These are phyloP conservation scores for Zaprionus capensis DNA, from an alignment of 1,140 invertebrate genomes.

Conservation along the genomic window DNA sequence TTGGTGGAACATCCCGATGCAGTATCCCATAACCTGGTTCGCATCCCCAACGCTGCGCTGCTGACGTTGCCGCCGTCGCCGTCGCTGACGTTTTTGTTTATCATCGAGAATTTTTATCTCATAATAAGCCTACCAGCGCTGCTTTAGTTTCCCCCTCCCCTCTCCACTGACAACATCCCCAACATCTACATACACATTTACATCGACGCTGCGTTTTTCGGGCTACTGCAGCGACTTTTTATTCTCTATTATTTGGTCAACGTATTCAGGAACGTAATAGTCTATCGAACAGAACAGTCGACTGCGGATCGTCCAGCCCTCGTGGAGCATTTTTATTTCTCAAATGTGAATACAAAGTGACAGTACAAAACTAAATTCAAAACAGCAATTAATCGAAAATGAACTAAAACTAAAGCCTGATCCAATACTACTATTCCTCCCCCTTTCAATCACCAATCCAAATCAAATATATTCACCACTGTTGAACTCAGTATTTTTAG, in stretches of 20 bases:
- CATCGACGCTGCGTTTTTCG: conserved; percentile 27
- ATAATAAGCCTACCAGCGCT: conserved; percentile 76
- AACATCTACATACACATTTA: conserved; percentile 16
- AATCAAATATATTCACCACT: no score
- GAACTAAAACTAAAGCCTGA: neutral
- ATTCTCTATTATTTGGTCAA: conserved; percentile 71
- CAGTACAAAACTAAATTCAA: conserved; percentile 21
- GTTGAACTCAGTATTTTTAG: no score
- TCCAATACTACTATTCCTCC: neutral
- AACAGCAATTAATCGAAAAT: neutral
- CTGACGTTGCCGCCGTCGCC: conserved; percentile 19
- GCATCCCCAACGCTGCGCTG: conserved; percentile 6
- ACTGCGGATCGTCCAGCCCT: conserved; percentile 74
- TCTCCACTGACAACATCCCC: conserved; percentile 33
- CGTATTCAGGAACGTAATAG: conserved; percentile 69
- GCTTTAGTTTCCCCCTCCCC: conserved; percentile 35
- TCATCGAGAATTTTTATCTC: conserved; percentile 76
- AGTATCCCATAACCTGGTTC: neutral
- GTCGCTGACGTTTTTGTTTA: conserved; percentile 68
- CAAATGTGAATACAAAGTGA: conserved; percentile 65
- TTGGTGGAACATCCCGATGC: neutral
- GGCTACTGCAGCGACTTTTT: conserved; percentile 66
- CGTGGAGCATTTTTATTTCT: conserved; percentile 77
- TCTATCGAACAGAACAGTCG: conserved; percentile 78
- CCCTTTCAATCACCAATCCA: no score